phyloP scores from a whole-genome alignment of 2,797 vertebrate species.

The Myiotriccus ornatus region DNA sequence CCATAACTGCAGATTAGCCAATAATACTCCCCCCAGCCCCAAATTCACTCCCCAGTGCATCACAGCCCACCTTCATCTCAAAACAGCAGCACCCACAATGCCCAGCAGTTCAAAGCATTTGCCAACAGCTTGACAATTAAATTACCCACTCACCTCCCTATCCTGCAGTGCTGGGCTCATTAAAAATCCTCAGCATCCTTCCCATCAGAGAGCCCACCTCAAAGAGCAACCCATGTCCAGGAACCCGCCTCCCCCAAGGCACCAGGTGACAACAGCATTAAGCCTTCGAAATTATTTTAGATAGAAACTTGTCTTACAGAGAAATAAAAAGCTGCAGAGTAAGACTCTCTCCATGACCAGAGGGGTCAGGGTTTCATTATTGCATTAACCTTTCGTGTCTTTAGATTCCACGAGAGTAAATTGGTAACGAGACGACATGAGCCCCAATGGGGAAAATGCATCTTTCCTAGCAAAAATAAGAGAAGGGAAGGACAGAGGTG shows the following conservation, averaged over 20 bases:
- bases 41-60: background rate
- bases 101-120: background rate
- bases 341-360: slow-evolving; percentile 43
- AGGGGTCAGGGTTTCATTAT: slow-evolving; percentile 67
- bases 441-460: background rate
- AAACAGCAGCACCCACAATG: background rate
- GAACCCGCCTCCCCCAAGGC: background rate
- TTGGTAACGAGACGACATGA: slow-evolving; percentile 42
- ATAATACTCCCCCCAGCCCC: background rate
- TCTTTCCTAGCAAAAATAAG: slow-evolving; percentile 38
- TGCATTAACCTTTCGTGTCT: slow-evolving; percentile 68
- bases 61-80: background rate
- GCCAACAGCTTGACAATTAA: background rate
- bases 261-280: slow-evolving; percentile 33
- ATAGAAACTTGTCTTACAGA: slow-evolving; percentile 54
- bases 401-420: slow-evolving; percentile 60
- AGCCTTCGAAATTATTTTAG: slow-evolving; percentile 51
- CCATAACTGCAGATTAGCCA: background rate
- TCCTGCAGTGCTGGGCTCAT: background rate
- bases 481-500: background rate
- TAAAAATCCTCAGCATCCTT: slow-evolving; percentile 4
- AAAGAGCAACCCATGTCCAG: slow-evolving; percentile 12
- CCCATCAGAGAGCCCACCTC: background rate
- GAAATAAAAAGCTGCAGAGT: slow-evolving; percentile 64
- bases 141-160: background rate